Evolutionary conservation across 2,888 invertebrate species (phyloP), one percentile per base, ranked within the genome.

Genomic region (Tipula unca): DNA sequence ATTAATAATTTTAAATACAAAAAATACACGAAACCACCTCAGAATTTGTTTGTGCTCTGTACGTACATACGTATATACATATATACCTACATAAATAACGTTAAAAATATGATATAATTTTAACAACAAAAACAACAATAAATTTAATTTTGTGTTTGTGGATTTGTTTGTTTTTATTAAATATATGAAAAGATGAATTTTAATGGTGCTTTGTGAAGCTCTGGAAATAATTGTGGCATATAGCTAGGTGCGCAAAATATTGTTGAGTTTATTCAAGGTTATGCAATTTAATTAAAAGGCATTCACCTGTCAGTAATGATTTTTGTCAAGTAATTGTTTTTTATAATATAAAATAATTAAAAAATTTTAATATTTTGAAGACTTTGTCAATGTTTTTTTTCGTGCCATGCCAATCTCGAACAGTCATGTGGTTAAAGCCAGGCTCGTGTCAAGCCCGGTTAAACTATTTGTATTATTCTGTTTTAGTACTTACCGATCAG

Each of bases 1-100:
- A 25, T 69, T 69, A 69, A 69, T 69, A 69, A 48, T 69, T 69
- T 69, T 69, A 69, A 69, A 69, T 69, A 48, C n/a, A n/a, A 48
- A 48, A 48, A 48, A 20, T 48, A n/a, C 13, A n/a, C 48, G 48
- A 48, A 48, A 48, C 2, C 6, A 69, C 69, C 69, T 25, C 69
- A 69, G 69, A 69, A 69, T 69, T 20, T 25, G 6, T 69, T 25
- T 69, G 25, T 69, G 48, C 25, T 69, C 2, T 69, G 48, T 17
- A 32, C 32, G 5, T 32, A 32, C 32, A 32, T 32, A n/a, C n/a
- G n/a, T n/a, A n/a, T 39, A 17, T 17, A n/a, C 17, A 54, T 17
- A 54, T 17, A 6, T 10, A 69, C 5, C n/a, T n/a, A 69, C 8
- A 25, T 25, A 69, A 25, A 25, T 25, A 69, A 69, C 25, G 25